Evolutionary conservation across 2,888 invertebrate species (phyloP), one percentile per base, ranked within the genome.

Genomic region (Oscheius onirici): DNA sequence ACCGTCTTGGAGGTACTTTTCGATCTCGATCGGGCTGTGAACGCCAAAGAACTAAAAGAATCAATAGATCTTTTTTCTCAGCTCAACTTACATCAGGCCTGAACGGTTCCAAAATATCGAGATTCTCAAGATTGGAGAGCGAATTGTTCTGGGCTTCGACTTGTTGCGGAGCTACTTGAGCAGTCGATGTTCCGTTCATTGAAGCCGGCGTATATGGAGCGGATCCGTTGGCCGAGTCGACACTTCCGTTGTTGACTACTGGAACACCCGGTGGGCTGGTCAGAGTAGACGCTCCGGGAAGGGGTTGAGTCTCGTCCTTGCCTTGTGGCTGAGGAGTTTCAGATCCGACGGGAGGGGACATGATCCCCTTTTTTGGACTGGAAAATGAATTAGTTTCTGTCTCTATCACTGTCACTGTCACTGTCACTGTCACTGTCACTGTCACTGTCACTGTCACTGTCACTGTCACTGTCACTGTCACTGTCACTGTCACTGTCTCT

Each of bases 171-270:
- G 17, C 28, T 1, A 13, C 8, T n/a, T 28, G 66, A 52, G 17
- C 3, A 17, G 65, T n/a, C 15, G 46, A 13, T 1, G 44, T 34
- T 17, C 70, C 70, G 26, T 70, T 70, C 70, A 55, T 51, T 10
- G 70, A 70, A 10, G 70, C 70, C 34, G 70, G 70, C 11, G 70
- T 70, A 24, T 70, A 70, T 13, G 70, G 70, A 40, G 70, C 70
- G 40, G 70, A 70, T 41, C 49, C 46, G 43, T 58, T 58, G 20
- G 24, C 58, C 8, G 41, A 41, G 24, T 70, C 70, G 17, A 70
- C 70, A 22, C 63, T 63, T 20, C 70, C 70, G 43, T 70, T 41
- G 15, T 70, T 65, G n/a, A 43, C 60, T 17, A 70, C 54, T 34
- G 46, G 43, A 20, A 46, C 17, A 40, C 49, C 43, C 10, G 63